Evolutionary conservation across 2,797 vertebrate genomes (phyloP).

Genomic region (Aeoliscus strigatus): DNA sequence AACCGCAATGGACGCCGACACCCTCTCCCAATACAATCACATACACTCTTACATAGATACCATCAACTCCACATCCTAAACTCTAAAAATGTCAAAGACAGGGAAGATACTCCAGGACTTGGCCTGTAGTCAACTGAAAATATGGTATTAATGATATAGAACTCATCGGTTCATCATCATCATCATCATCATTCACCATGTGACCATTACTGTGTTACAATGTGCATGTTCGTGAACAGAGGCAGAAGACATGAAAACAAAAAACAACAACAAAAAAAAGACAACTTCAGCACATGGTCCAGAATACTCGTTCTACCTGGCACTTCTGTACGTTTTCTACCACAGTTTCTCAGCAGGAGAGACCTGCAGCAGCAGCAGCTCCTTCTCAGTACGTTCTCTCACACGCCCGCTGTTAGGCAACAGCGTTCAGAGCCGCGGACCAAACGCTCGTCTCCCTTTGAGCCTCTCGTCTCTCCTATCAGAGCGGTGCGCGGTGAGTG

Average conservation of each 20-base stretch:
- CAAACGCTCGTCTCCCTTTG: constrained; percentile 1
- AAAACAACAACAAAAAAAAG: constrained; percentile 5
- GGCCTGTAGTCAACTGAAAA: constrained; percentile 1
- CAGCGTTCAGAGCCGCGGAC: constrained; percentile 11
- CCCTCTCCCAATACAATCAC: background rate
- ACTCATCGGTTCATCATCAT: constrained; percentile 7
- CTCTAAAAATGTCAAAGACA: background rate
- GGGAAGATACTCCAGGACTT: constrained; percentile 2
- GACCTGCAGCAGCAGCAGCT: constrained; percentile 37
- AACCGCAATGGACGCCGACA: constrained; percentile 1
- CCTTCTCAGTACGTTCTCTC: constrained; percentile 2
- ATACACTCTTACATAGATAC: constrained; percentile 1
- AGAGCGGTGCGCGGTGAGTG: background rate
- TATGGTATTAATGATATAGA: background rate
- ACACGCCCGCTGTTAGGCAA: constrained; percentile 7
- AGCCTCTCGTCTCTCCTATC: constrained; percentile 1
- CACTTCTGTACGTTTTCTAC: constrained; percentile 25
- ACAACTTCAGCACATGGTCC: constrained; percentile 4
- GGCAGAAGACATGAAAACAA: background rate
- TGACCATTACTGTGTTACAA: constrained; percentile 10
- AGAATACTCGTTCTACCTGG: constrained; percentile 10
- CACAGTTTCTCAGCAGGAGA: constrained; percentile 26
- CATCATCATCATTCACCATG: constrained; percentile 24
- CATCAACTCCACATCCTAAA: constrained; percentile 2
- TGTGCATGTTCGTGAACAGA: constrained; percentile 15